phyloP scores from a whole-genome alignment of 2,113 vertebrate genomes.

The Leiothrix lutea region DNA sequence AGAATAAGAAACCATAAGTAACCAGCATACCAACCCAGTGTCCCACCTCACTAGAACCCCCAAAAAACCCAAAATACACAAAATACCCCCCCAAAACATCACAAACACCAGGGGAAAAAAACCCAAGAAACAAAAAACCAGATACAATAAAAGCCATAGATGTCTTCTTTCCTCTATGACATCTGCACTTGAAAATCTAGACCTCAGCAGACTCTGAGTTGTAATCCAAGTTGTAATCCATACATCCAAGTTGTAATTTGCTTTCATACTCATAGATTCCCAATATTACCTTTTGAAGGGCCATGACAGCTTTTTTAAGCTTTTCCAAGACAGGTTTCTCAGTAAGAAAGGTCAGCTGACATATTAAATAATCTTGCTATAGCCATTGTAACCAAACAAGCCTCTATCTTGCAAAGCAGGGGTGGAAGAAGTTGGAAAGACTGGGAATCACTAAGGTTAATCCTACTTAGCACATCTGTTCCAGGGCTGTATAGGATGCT shows the following conservation, averaged over 20 bases:
- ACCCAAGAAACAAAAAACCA: background rate
- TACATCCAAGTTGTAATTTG: background rate
- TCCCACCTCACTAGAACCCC: accelerated
- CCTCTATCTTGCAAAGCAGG: background rate
- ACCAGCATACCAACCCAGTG: background rate
- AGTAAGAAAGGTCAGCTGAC: background rate
- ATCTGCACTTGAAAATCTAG: background rate
- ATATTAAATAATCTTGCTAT: background rate
- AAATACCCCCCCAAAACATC: background rate
- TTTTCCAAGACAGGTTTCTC: background rate
- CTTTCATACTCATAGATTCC: background rate
- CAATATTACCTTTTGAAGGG: background rate
- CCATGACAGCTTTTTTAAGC: background rate
- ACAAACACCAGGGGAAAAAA: background rate
- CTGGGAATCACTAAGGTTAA: background rate
- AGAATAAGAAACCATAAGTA: background rate
- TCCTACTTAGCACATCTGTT: background rate
- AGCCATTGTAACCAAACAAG: background rate
- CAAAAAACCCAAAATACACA: no score
- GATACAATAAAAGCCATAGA: background rate
- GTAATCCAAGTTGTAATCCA: no score
- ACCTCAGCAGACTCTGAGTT: background rate
- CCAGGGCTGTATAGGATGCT: background rate
- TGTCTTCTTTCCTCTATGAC: background rate
- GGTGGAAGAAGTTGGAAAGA: background rate